Evolutionary conservation across 1,140 invertebrate genomes (phyloP).

Genomic region (Oscheius sp.): DNA sequence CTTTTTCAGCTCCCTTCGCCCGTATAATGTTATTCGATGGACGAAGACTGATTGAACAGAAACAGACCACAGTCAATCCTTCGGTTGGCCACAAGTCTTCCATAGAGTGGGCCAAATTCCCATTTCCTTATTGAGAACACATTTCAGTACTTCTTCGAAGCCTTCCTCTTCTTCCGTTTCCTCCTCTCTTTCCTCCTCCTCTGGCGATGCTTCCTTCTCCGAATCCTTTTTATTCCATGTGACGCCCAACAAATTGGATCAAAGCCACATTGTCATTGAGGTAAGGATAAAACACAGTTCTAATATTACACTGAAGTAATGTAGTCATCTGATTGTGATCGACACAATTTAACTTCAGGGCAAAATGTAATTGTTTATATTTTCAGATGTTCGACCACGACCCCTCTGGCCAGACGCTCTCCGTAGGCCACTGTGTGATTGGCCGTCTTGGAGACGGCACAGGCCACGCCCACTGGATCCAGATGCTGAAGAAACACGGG

Average conservation of each 20-base stretch:
- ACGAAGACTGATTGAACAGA: conserved; percentile 40
- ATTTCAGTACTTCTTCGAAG: conserved; percentile 26
- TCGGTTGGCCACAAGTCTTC: conserved; percentile 26
- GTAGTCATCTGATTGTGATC: too few species aligned
- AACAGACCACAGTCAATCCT: conserved; percentile 44
- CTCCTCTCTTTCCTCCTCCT: conserved; percentile 31
- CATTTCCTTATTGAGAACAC: not conserved
- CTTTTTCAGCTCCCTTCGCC: conserved; percentile 39
- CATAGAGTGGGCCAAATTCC: conserved; percentile 17
- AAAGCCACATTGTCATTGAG: conserved; percentile 43
- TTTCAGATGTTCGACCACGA: conserved; percentile 43
- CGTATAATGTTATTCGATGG: conserved; percentile 45
- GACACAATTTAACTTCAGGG: too few species aligned
- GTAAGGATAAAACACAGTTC: conserved; percentile 20
- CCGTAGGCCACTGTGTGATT: conserved; percentile 42
- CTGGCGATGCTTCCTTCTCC: conserved; percentile 38
- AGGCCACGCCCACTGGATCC: conserved; percentile 41
- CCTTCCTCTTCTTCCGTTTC: conserved; percentile 40
- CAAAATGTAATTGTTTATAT: conserved; percentile 4
- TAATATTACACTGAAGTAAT: too few species aligned
- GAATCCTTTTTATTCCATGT: conserved; percentile 46
- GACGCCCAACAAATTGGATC: conserved; percentile 35
- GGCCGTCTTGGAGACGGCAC: conserved; percentile 33
- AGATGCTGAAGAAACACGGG: conserved; percentile 43
- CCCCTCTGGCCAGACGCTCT: conserved; percentile 7